These are phyloP conservation scores for Coregonus ussuriensis DNA, from an alignment of 2,797 vertebrate genomes.

Conservation along the genomic window DNA sequence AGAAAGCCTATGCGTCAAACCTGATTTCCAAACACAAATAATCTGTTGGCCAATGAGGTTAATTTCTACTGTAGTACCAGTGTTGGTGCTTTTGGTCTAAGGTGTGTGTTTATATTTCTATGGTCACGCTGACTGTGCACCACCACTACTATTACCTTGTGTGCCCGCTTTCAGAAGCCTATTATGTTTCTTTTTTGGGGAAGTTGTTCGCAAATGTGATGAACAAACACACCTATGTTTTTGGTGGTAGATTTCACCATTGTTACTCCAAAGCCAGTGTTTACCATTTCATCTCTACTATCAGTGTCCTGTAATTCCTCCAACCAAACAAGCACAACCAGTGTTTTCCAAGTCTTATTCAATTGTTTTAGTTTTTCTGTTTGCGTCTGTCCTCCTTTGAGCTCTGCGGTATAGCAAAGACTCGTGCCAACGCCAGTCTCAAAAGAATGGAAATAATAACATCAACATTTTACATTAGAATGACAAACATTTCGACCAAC, in stretches of 20 bases:
- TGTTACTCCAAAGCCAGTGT: slow-evolving; percentile 42
- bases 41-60: not conserved
- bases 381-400: slow-evolving; percentile 59
- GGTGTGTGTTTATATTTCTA: not conserved
- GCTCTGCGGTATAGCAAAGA: slow-evolving; percentile 50
- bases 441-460: slow-evolving; percentile 47
- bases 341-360: slow-evolving; percentile 65
- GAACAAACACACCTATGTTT: not conserved
- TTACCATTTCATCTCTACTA: slow-evolving; percentile 35
- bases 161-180: not conserved
- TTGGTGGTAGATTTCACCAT: not conserved
- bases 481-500: slow-evolving; percentile 51
- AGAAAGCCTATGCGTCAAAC: not conserved
- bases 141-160: not conserved
- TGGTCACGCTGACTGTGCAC: not conserved
- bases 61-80: not conserved
- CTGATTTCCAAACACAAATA: no score
- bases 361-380: slow-evolving; percentile 53
- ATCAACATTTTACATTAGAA: slow-evolving; percentile 61
- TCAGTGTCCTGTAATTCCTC: slow-evolving; percentile 44
- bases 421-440: slow-evolving; percentile 49
- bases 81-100: slow-evolving; percentile 1
- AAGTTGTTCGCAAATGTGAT: not conserved
- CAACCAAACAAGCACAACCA: slow-evolving; percentile 31
- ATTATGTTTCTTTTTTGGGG: not conserved